These are phyloP conservation scores for Aphelocoma californica DNA, from an alignment of 2,797 vertebrate genomes.

Conservation along the genomic window DNA sequence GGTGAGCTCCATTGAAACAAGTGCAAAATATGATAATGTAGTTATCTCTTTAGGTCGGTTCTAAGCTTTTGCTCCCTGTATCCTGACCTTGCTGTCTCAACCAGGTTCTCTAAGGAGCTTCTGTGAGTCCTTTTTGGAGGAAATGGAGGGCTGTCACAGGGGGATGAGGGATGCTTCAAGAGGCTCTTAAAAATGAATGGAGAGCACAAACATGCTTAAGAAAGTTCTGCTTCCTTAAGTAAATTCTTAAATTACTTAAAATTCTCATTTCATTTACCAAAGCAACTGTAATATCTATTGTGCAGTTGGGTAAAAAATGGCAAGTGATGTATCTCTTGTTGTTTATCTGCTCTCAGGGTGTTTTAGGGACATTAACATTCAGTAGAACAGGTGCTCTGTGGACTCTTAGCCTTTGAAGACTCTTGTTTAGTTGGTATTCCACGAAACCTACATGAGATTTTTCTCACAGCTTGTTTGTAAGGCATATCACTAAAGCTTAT, in stretches of 20 bases:
- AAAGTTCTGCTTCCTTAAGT: neutral
- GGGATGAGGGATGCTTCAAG: accelerated
- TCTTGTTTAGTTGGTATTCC: neutral
- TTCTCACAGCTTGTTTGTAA: neutral
- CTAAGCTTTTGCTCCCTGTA: neutral
- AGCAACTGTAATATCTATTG: neutral
- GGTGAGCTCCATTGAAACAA: neutral
- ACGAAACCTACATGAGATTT: neutral
- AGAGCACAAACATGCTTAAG: neutral
- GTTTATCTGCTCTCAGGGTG: neutral
- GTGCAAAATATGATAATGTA: neutral
- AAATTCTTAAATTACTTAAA: neutral
- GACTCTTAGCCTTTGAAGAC: neutral
- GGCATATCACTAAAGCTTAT: neutral
- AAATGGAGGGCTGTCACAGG: neutral
- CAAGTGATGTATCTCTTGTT: neutral
- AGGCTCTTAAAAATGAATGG: neutral
- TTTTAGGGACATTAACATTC: neutral
- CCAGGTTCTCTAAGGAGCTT: neutral
- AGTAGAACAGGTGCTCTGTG: neutral
- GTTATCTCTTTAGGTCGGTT: neutral
- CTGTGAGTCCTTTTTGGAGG: neutral
- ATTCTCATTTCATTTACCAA: neutral
- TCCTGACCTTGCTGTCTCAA: neutral
- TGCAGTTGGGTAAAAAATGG: neutral